Conservation (phyloP, 2,797 vertebrate species). For the Muraenolepis orangiensis region DNA sequence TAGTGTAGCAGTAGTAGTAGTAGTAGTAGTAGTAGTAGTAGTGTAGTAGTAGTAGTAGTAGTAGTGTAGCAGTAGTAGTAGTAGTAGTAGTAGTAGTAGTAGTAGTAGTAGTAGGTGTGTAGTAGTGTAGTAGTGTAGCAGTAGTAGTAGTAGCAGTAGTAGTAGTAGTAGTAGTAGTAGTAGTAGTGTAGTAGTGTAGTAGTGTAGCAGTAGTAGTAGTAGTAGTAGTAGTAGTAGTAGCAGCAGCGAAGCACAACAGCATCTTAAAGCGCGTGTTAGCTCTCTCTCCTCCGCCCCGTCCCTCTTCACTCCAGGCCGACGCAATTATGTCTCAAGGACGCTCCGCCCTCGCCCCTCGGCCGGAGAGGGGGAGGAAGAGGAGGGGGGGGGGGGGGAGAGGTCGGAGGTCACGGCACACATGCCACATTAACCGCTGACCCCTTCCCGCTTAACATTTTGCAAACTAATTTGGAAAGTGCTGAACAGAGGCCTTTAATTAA, state of each 20-base stretch:
- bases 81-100: background rate
- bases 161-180: background rate
- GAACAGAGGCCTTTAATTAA: conserved; percentile 67
- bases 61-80: conserved; percentile 7
- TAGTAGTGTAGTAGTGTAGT: background rate
- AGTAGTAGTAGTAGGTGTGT: too few species aligned
- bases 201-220: conserved; percentile 6
- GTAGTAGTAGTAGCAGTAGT: conserved; percentile 1
- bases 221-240: background rate
- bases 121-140: too few species aligned
- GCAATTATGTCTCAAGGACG: conserved; percentile 64
- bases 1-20: too few species aligned
- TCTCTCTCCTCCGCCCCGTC: conserved; percentile 17
- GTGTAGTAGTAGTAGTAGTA: background rate
- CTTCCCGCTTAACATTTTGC: conserved; percentile 63
- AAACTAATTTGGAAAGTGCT: conserved; percentile 67
- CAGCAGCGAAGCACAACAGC: conserved; percentile 9
- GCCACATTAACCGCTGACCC: conserved; percentile 43
- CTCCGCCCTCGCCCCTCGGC: conserved; percentile 22
- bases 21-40: background rate
- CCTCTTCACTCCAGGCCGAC: conserved; percentile 49
- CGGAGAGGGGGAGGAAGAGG: background rate
- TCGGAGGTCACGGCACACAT: conserved; percentile 34
- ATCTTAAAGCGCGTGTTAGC: background rate
- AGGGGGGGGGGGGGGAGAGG: conserved; percentile 7